phyloP scores from a whole-genome alignment of 92 coral and sea anemone genomes.

The Palythoa grandis region DNA sequence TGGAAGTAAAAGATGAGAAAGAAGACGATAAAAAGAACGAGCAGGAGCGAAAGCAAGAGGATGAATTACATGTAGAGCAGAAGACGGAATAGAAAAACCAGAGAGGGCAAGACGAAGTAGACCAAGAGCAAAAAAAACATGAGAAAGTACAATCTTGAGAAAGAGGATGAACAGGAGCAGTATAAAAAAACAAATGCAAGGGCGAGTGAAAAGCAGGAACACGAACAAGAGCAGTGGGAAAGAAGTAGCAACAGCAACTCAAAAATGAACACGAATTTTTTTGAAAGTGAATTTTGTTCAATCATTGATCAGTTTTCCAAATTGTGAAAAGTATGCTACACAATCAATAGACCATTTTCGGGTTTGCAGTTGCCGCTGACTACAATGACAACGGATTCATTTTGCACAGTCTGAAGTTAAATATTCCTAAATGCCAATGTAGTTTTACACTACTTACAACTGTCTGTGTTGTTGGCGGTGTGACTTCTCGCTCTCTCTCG shows the following conservation, averaged over 20 bases:
- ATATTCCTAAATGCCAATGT: too few species aligned
- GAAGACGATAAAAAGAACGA: neutral
- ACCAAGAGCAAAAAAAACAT: neutral
- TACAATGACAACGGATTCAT: too few species aligned
- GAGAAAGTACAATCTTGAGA: neutral
- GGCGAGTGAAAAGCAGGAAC: too few species aligned
- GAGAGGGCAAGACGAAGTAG: neutral
- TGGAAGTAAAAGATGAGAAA: neutral
- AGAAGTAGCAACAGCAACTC: neutral
- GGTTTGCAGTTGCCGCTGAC: too few species aligned
- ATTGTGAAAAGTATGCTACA: neutral
- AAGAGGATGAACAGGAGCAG: neutral
- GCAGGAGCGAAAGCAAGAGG: neutral
- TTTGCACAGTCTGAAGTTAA: too few species aligned
- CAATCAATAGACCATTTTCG: too few species aligned
- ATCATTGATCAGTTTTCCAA: neutral
- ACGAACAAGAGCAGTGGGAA: neutral
- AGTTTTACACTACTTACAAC: too few species aligned
- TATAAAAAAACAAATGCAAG: neutral
- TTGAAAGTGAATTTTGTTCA: too few species aligned
- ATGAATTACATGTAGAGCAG: neutral
- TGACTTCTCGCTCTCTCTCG: too few species aligned
- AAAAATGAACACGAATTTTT: neutral
- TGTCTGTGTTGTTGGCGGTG: too few species aligned
- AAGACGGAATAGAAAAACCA: neutral